Base-by-base conservation (phyloP, 2,888 invertebrate species). In the Hydrotaea cyrtoneurina region DNA sequence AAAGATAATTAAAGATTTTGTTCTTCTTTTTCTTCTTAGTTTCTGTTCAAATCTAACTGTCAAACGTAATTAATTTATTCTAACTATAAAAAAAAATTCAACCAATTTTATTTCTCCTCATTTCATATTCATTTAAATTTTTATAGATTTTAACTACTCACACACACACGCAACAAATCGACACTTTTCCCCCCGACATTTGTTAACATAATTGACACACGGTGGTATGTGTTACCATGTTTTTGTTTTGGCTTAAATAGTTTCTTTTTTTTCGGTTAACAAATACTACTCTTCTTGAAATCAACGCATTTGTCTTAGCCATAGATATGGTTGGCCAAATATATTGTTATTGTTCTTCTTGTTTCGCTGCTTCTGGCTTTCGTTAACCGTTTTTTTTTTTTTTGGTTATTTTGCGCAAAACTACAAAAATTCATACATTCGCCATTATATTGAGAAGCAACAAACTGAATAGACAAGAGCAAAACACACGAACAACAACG, bases 51-150 rank as follows among this genome's bases (percentile, higher is more conserved):
- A 62, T 69, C 69, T 57, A 78, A 82, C 77, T 59, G 72, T 76
- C 81, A 82, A 73, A 74, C 59, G 71, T 78, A 78, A 74, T 78
- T 78, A 73, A 82, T 81, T 73, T 73, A 69, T 77, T 64, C 76
- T 64, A 64, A 72, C 31, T 36, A 7, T 53, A 76, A 5, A 19
- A 36, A n/a, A 50, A 50, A 59, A 59, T 21, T 55, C 7, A 59
- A 23, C 31, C 31, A 59, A 59, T 43, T 66, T 17, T 69, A 69
- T 69, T 69, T 69, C 43, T 69, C 43, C 43, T 69, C 21, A 69
- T 69, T 69, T 69, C 43, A 69, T 69, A 69, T 69, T 69, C 69
- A 69, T 11, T 46, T 69, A 43, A 43, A 39, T 66, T 39, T 66
- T 66, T 66, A 23, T 46, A 46, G 23, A 46, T 23, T 46, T 69